Evolutionary conservation across 2,113 vertebrate genomes (phyloP), one percentile per base, ranked within the genome.

Genomic region (Trochalopteron elliotii): DNA sequence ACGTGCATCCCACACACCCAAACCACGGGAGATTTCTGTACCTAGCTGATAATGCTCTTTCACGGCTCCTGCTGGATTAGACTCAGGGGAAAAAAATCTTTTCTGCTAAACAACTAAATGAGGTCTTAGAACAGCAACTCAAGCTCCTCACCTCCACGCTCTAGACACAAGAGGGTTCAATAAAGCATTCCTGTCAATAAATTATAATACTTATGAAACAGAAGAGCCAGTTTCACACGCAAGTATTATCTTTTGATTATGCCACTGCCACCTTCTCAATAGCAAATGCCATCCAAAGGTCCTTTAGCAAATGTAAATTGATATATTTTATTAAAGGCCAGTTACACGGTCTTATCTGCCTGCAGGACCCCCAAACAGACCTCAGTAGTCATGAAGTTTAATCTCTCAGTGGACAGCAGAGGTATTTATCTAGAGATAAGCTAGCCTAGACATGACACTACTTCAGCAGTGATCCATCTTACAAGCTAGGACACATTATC

Each of bases 41-140:
- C 93, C 93, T 91, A 39, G 92, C 97, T 95, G 98, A 98, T 97
- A 98, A 97, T 89, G 94, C 71, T 97, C 95, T 94, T 97, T 96
- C 93, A 87, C 76, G 97, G 96, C 97, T 98, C 94, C 96, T 86
- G 97, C 93, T 42, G 71, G 97, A 98, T 97, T 98, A 98, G 95
- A 97, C 96, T 87, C 88, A 14, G 90, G 84, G 96, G 94, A 49
- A 23, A 97, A 98, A 97, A 98, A 98, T 97, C 95, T 98, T 96
- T 70, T 70, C 96, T 93, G 79, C 97, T 97, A 97, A 97, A 97
- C 89, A 96, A 95, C 96, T 96, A 97, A 98, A 97, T 56, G 96
- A 98, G 97, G 96, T 97, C 97, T 98, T 96, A 87, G 44, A 97
- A 96, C 93, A 96, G 76, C 87, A 96, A 68, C 71, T 91, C 61